phyloP scores from a whole-genome alignment of 2,797 vertebrate species.

The Sparus aurata region DNA sequence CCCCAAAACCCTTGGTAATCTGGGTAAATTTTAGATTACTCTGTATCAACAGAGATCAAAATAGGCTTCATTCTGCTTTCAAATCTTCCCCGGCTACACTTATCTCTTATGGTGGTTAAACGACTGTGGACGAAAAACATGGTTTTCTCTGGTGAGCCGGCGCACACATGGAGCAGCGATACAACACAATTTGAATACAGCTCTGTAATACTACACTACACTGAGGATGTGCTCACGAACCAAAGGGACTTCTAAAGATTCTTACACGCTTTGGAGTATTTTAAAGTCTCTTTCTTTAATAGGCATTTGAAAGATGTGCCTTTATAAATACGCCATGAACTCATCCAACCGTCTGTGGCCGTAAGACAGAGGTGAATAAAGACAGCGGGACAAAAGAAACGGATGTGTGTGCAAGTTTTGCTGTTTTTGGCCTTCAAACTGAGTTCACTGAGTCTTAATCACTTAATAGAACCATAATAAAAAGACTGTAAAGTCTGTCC shows the following conservation, averaged over 20 bases:
- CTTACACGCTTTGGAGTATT: not conserved
- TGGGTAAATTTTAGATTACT: conserved; percentile 72
- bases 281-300: not conserved
- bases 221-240: not conserved
- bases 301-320: not conserved
- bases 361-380: not conserved
- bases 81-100: conserved; percentile 40
- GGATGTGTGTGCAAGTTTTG: not conserved
- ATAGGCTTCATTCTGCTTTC: conserved; percentile 49
- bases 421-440: conserved; percentile 2
- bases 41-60: conserved; percentile 71
- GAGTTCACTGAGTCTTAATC: not conserved
- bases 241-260: not conserved
- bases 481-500: not conserved
- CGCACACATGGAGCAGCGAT: not conserved
- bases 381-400: not conserved
- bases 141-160: conserved; percentile 19
- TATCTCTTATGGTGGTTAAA: conserved; percentile 20
- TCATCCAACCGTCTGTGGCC: not conserved
- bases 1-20: conserved; percentile 70
- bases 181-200: not conserved
- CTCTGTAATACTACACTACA: not conserved
- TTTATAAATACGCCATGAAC: not conserved
- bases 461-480: not conserved
- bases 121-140: conserved; percentile 23